Conservation (phyloP, 2,888 invertebrate species). For the Caenorhabditis sinica region DNA sequence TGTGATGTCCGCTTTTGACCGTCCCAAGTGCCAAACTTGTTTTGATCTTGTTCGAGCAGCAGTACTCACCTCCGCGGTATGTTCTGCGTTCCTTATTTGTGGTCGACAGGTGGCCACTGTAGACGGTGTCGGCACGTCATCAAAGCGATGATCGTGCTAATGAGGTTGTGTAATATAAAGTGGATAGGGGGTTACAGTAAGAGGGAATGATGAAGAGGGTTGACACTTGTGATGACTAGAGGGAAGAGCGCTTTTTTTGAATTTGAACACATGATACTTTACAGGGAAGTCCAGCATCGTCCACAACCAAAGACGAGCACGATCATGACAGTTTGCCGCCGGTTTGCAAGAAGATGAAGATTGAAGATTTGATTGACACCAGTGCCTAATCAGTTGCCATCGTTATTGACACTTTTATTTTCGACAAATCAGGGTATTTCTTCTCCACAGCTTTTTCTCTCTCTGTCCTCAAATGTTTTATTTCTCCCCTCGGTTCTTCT, state of each 20-base stretch:
- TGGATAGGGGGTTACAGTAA: slow-evolving; percentile 57
- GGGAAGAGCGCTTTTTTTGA: slow-evolving; percentile 9
- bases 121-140: slow-evolving; percentile 41
- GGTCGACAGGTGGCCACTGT: slow-evolving; percentile 60
- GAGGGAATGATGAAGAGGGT: slow-evolving; percentile 58
- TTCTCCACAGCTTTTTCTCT: slow-evolving; percentile 42
- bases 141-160: slow-evolving; percentile 55
- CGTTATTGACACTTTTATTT: neutral
- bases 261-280: slow-evolving; percentile 12
- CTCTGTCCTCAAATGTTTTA: slow-evolving; percentile 24
- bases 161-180: slow-evolving; percentile 69
- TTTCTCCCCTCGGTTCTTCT: slow-evolving; percentile 10
- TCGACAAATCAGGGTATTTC: slow-evolving; percentile 50
- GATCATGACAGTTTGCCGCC: slow-evolving; percentile 41
- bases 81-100: slow-evolving; percentile 11
- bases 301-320: slow-evolving; percentile 26
- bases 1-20: slow-evolving; percentile 74
- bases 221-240: slow-evolving; percentile 55
- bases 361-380: slow-evolving; percentile 53
- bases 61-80: slow-evolving; percentile 57
- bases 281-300: slow-evolving; percentile 42
- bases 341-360: slow-evolving; percentile 61
- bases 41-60: slow-evolving; percentile 70
- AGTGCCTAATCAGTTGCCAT: slow-evolving; percentile 34
- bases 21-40: slow-evolving; percentile 77